Evolutionary conservation across 2,888 invertebrate genomes (phyloP).

Genomic region (Octodonta nipae): DNA sequence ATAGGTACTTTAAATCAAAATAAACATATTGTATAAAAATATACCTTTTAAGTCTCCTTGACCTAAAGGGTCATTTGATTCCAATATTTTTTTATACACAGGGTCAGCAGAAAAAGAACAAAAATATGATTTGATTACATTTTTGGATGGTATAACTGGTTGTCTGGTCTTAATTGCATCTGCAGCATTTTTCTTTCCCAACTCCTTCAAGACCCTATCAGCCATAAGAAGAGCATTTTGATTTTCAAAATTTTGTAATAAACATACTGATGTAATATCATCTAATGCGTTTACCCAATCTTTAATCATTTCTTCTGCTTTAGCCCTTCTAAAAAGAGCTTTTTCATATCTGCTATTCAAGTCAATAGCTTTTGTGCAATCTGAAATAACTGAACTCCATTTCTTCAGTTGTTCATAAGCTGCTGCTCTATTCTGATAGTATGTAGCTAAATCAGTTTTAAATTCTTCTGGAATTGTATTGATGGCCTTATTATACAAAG

Average conservation of each 20-base stretch:
- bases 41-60: conserved; percentile 28
- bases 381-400: conserved; percentile 70
- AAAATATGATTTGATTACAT: conserved; percentile 78
- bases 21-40: too few species aligned
- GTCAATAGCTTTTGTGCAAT: conserved; percentile 74
- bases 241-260: conserved; percentile 78
- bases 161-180: conserved; percentile 55
- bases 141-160: conserved; percentile 69
- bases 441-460: conserved; percentile 67
- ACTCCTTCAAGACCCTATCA: conserved; percentile 74
- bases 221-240: conserved; percentile 68
- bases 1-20: too few species aligned
- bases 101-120: conserved; percentile 81
- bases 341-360: conserved; percentile 77
- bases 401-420: conserved; percentile 84
- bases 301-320: conserved; percentile 66
- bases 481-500: conserved; percentile 83
- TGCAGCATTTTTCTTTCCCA: conserved; percentile 62
- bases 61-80: conserved; percentile 25
- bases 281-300: conserved; percentile 72
- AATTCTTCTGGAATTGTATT: conserved; percentile 69
- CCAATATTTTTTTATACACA: conserved; percentile 43
- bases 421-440: conserved; percentile 92
- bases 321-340: conserved; percentile 72
- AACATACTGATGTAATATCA: conserved; percentile 85